Evolutionary conservation across 1,140 invertebrate genomes (phyloP), one percentile per base, ranked within the genome.

Genomic region (Caenorhabditis inopinata): DNA sequence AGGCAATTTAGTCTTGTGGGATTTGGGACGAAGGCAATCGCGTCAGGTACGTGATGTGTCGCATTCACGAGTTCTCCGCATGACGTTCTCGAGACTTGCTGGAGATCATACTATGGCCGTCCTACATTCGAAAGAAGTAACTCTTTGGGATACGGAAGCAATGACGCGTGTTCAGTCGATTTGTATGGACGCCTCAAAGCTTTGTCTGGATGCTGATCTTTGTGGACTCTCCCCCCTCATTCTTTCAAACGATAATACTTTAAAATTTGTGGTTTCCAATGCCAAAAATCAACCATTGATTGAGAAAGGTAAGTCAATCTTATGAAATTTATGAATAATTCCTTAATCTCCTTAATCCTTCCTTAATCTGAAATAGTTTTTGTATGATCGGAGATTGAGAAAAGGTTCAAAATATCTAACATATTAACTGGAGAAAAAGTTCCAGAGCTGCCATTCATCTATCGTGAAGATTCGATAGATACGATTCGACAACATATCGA

Each of bases 81-180:
- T 83, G 83, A 68, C 81, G 1, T 87, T 87, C 81, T 87, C 87
- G 14, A 48, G 83, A 25, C 38, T 87, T 12, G 77, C 80, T 27
- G 87, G 86, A 12, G 87, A 87, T 47, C 83, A 82, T 48, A 88
- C 87, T 9, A 53, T 87, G 23, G 86, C 85, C 16, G 86, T 87
- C 1, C 85, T 81, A 23, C 80, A 81, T 80, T 80, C 80, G 5
- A 86, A 84, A 46, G 84, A 82, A 32, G 51, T 87, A 12, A 83
- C 85, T 7, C 29, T 88, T 11, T 88, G 84, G 83, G 87, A 88
- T 74, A 83, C 85, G 1, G 87, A 87, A 21, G 78, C 74, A 9
- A 49, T 88, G 46, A 81, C 86, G 21, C 48, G 45, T 29, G 58
- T 85, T n/a, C 84, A 87, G 29, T 74, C 75, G 12, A 75, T 83